A percentile compares a stretch with the other conserved stretches of the same genome.
These are phyloP conservation scores for Drosophila buzzatii DNA, from an alignment of 2,888 invertebrate species.

Conservation along the genomic window DNA sequence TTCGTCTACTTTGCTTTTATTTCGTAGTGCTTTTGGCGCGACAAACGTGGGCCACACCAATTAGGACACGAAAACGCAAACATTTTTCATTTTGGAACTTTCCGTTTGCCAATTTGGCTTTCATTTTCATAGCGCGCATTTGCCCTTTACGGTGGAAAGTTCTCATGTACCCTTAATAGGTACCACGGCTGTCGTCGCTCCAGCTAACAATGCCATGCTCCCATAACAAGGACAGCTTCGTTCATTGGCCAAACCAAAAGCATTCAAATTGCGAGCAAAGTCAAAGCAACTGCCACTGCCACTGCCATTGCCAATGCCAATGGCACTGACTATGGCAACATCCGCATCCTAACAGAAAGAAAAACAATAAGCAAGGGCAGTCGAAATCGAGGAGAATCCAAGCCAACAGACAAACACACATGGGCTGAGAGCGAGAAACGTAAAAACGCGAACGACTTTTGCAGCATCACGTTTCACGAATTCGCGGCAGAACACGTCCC, in stretches of 20 bases:
- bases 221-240: constrained; percentile 52
- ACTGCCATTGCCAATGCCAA: constrained; percentile 25
- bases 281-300: constrained; percentile 25
- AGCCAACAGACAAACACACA: constrained; percentile 43
- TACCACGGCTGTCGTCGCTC: constrained; percentile 19
- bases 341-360: constrained; percentile 36
- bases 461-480: constrained; percentile 81
- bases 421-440: constrained; percentile 14
- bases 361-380: constrained; percentile 56
- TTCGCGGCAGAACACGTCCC: constrained; percentile 79
- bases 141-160: constrained; percentile 51
- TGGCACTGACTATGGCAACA: constrained; percentile 31
- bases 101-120: constrained; percentile 72
- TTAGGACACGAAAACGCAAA: constrained; percentile 68
- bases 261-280: constrained; percentile 63
- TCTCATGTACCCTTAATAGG: constrained; percentile 61
- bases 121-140: constrained; percentile 66
- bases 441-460: constrained; percentile 62
- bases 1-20: neutral
- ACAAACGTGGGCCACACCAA: constrained; percentile 73
- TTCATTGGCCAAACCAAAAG: constrained; percentile 23
- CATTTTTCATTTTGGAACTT: constrained; percentile 70
- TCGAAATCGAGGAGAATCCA: constrained; percentile 52
- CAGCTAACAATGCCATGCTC: constrained; percentile 52
- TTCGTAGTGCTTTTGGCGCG: constrained; percentile 43